Base-by-base conservation (phyloP, 2,888 invertebrate genomes). In the Drosophila pseudotakahashii region DNA sequence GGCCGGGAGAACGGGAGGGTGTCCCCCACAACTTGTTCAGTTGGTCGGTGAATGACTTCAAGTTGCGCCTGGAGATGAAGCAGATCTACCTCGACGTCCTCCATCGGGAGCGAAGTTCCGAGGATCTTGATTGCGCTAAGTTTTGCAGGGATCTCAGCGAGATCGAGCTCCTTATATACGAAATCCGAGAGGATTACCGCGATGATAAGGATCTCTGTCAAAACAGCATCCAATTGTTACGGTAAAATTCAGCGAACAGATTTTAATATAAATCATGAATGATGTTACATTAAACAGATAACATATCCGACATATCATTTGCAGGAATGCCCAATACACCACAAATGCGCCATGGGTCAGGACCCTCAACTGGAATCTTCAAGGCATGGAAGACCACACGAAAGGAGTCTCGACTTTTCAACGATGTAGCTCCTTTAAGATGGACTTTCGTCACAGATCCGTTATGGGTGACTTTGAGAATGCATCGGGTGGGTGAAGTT, bases 21-120 rank as follows among this genome's bases (percentile, higher is more conserved):
- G 19, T 70, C 6, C 81, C 81, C 0, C 45, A 86, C 10, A 42
- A 59, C 1, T 48, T 82, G 0, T 82, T 82, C n/a, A 26, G 54
- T n/a, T 82, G 81, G 81, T 83, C 86, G 0, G n/a, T 52, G 7
- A 54, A 80, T 0, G n/a, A 62, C 32, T 82, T 82, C 32, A 0
- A 45, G 5, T 6, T 6, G 2, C 78, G 81, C 2, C 32, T 36
- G 1, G 23, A 41, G 1, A 7, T 75, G 0, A 78, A 54, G 36
- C 73, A 72, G n/a, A 32, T 83, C 1, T 86, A 86, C 45, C 53
- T 86, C 9, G 76, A 61, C 7, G 73, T 82, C 0, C 36, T 81
- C 2, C 1, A 42, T 11, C 48, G 50, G 16, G 81, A 83, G 16
- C 53, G 52, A 10, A 14, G 47, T 9, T 1, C 16, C 0, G 11